Evolutionary conservation across 2,888 invertebrate genomes (phyloP).

Genomic region (Junonia oenone): DNA sequence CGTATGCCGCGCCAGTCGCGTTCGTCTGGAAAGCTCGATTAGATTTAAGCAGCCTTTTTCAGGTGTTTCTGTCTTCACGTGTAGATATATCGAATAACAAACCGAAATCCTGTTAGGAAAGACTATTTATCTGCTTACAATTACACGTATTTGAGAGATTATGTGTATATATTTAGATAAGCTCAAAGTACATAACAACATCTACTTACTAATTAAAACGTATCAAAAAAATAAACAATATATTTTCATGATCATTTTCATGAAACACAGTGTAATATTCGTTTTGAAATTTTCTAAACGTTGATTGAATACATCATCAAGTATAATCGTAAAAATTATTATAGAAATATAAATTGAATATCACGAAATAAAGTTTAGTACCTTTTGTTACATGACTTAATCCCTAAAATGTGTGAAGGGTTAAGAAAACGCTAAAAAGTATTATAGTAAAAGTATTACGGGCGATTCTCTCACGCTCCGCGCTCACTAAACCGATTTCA

Average conservation of each 20-base stretch:
- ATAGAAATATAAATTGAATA: background rate
- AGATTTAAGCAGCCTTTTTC: conserved; percentile 17
- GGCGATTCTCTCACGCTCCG: conserved; percentile 58
- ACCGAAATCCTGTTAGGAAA: background rate
- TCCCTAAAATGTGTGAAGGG: background rate
- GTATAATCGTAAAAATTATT: background rate
- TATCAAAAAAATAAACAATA: no score
- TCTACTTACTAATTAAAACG: no score
- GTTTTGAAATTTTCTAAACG: background rate
- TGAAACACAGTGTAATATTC: no score
- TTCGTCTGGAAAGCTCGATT: conserved; percentile 14
- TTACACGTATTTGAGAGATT: no score
- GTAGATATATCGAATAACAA: background rate
- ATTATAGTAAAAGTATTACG: conserved; percentile 49
- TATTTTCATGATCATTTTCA: no score
- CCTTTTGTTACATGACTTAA: background rate
- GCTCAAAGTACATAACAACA: no score
- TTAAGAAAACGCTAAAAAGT: conserved; percentile 8
- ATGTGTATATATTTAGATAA: background rate
- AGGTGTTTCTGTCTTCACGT: conserved; percentile 2
- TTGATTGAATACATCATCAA: no score
- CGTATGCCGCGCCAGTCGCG: conserved; percentile 9
- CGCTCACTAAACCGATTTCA: conserved; percentile 68
- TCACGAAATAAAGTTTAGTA: background rate
- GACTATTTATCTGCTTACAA: background rate